These are phyloP conservation scores for Zosterops borbonicus DNA, from an alignment of 2,113 vertebrate species.

Conservation along the genomic window DNA sequence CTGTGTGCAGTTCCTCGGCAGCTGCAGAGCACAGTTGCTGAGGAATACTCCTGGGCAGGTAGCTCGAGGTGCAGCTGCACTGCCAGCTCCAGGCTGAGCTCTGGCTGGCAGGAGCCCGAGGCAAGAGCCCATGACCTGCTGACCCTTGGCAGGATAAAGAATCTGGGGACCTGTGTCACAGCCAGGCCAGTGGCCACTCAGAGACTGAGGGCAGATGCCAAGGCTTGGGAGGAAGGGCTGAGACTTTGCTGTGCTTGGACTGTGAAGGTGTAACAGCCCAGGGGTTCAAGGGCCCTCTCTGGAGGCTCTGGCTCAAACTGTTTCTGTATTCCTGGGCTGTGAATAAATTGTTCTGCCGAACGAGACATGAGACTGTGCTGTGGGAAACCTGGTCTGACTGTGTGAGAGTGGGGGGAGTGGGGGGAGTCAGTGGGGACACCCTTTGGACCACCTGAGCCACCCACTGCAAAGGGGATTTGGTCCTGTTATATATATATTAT, in stretches of 20 bases:
- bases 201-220: too few species aligned
- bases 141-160: too few species aligned
- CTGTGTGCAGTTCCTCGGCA: neutral
- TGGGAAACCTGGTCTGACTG: neutral
- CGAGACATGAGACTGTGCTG: neutral
- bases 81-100: neutral
- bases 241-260: neutral
- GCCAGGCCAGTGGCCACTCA: too few species aligned
- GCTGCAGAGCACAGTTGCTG: neutral
- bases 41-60: neutral
- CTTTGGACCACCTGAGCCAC: too few species aligned
- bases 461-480: too few species aligned
- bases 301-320: neutral
- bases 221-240: too few species aligned
- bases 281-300: neutral
- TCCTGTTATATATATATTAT: too few species aligned
- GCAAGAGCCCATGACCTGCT: too few species aligned
- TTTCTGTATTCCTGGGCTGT: fast-evolving
- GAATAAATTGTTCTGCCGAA: neutral
- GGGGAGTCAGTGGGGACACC: too few species aligned
- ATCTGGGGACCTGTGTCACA: too few species aligned
- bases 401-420: neutral
- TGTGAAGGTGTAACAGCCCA: neutral
- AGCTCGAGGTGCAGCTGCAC: neutral
- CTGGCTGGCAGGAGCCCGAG: too few species aligned